Evolutionary conservation across 1,140 invertebrate species (phyloP), one percentile per base, ranked within the genome.

Genomic region (Samia ricini): DNA sequence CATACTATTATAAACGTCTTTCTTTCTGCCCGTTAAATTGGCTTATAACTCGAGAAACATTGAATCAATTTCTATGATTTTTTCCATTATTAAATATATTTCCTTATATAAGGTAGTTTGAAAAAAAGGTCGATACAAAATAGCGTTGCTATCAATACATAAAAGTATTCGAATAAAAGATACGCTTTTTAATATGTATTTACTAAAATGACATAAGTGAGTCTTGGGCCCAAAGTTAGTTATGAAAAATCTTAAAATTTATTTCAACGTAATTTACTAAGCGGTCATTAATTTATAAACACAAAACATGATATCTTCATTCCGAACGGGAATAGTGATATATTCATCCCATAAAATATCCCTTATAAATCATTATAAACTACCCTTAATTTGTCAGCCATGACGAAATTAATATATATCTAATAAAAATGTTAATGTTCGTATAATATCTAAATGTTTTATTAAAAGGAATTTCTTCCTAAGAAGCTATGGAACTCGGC

Each of bases 371-470:
- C 33, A 42, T 42, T 15, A 61, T 72, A 76, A 78, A 82, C 52
- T 64, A 68, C 62, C 66, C 68, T 74, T 71, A 72, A 82, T 84
- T 84, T 82, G 81, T 84, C 78, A 84, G 64, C 71, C 81, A 64
- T 81, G 69, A 64, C 79, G 59, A 82, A 81, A 82, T 79, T 74
- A 70, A 74, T 74, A 77, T 66, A 42, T 42, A 81, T 64, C 67
- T 61, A 59, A 71, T 65, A 70, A 66, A 77, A 77, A 84, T 84
- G 72, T 42, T 74, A 81, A 80, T 80, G 57, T 63, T 69, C 55
- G 19, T 61, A 63, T 49, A 42, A 42, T 52, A 63, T 67, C 29
- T 56, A 48, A n/a, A n/a, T 60, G 21, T 67, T 56, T 63, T 21
- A 51, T 15, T 61, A 61, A 55, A 23, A 0, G 24, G n/a, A n/a